phyloP scores from a whole-genome alignment of 2,797 vertebrate species.

The Mus minutoides region DNA sequence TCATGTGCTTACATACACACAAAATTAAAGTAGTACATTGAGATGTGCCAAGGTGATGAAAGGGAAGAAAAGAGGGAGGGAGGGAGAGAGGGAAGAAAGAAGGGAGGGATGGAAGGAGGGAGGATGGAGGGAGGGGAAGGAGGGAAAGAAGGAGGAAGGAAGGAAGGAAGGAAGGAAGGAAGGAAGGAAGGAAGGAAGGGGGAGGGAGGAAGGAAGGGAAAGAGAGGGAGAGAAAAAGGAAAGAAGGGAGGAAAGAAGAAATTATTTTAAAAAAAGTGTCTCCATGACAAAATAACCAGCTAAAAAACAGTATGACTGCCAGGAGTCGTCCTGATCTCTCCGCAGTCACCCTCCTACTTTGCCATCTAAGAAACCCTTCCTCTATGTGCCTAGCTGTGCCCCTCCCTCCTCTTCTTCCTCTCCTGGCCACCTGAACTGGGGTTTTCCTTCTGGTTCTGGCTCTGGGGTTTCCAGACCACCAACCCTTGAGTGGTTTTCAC shows the following conservation, averaged over 20 bases:
- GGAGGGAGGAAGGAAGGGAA: neutral
- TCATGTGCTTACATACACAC: neutral
- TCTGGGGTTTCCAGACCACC: conserved; percentile 31
- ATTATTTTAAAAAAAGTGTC: neutral
- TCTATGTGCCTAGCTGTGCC: no score
- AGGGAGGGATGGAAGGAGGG: neutral
- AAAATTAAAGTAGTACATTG: neutral
- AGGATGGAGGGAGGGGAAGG: accelerated
- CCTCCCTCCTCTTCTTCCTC: neutral
- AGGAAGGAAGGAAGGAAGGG: neutral
- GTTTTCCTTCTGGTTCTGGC: neutral
- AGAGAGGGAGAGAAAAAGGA: neutral
- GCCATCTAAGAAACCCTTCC: accelerated
- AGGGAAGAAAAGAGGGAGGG: neutral
- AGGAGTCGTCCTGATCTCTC: accelerated
- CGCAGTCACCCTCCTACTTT: accelerated
- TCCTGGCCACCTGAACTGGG: neutral
- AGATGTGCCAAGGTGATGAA: neutral
- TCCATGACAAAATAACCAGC: accelerated
- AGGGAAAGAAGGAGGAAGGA: neutral
- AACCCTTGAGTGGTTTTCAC: neutral
- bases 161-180: neutral
- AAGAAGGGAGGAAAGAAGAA: neutral
- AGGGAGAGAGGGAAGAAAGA: accelerated
- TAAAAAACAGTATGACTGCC: accelerated